Evolutionary conservation across 2,797 vertebrate species (phyloP).

Genomic region (Linurgus olivaceus): DNA sequence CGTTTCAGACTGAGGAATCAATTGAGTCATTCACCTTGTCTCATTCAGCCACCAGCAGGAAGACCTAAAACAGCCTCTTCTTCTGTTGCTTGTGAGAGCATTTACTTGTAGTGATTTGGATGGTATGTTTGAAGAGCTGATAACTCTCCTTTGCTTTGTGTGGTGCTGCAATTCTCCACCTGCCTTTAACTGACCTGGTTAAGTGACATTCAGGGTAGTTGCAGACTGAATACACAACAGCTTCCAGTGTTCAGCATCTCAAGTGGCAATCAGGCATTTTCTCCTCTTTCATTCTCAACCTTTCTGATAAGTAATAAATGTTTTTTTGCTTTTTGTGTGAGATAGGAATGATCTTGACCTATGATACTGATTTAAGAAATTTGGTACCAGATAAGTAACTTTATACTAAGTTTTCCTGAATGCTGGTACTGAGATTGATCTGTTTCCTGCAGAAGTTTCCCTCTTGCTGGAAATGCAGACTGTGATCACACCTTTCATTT

Average conservation of each 20-base stretch:
- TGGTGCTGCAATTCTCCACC: background rate
- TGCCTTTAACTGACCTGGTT: background rate
- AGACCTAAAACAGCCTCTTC: background rate
- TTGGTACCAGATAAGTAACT: background rate
- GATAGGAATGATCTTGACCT: background rate
- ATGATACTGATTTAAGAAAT: background rate
- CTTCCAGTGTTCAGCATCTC: background rate
- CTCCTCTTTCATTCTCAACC: background rate
- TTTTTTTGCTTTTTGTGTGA: background rate
- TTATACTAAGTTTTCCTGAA: background rate
- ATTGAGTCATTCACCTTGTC: rapidly evolving
- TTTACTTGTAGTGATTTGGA: background rate
- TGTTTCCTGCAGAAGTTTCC: background rate
- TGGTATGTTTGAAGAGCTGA: background rate
- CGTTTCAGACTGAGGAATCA: background rate
- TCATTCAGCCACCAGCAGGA: background rate
- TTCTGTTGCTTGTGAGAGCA: background rate
- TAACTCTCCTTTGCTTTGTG: background rate
- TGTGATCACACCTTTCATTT: background rate
- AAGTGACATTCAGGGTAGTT: background rate
- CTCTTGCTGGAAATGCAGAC: background rate
- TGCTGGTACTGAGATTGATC: background rate
- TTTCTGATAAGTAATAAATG: background rate
- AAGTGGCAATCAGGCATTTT: background rate
- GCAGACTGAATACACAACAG: rapidly evolving